Conservation (phyloP, 2,888 invertebrate genomes). For the Leptopilina syphax region DNA sequence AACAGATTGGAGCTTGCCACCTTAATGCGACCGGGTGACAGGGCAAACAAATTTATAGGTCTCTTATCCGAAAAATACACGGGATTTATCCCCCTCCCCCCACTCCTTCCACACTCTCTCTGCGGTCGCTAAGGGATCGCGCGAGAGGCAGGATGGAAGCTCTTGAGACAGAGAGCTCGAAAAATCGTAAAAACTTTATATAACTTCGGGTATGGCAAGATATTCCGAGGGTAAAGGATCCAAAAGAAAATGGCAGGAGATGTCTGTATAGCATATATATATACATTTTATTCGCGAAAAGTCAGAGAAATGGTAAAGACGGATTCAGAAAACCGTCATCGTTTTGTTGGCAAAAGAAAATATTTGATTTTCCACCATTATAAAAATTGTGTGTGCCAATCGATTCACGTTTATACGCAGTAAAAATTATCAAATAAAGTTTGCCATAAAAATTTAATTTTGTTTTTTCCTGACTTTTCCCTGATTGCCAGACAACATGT, state of each 20-base stretch:
- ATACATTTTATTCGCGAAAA: background rate
- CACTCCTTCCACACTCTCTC: slow-evolving; percentile 8
- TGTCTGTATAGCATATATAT: background rate
- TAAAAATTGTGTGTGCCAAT: background rate
- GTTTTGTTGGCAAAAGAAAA: background rate
- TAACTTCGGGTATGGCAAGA: slow-evolving; percentile 68
- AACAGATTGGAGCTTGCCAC: slow-evolving; percentile 59
- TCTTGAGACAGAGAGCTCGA: slow-evolving; percentile 64
- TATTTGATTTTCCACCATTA: background rate
- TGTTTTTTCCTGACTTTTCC: too few relatives aligned
- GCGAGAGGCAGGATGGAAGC: slow-evolving; percentile 55
- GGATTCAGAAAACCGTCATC: slow-evolving; percentile 23
- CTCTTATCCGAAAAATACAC: slow-evolving; percentile 75
- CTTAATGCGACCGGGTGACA: slow-evolving; percentile 67
- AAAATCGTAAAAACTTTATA: slow-evolving; percentile 76
- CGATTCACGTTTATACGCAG: too few relatives aligned
- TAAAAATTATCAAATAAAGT: too few relatives aligned
- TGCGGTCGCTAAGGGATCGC: slow-evolving; percentile 54
- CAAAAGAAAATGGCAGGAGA: slow-evolving; percentile 27
- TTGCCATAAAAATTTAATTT: too few relatives aligned
- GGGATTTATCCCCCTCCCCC: slow-evolving; percentile 71
- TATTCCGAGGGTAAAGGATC: slow-evolving; percentile 59
- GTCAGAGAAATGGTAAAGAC: slow-evolving; percentile 31
- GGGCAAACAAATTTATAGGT: slow-evolving; percentile 76
- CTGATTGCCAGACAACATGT: too few relatives aligned